Base-by-base conservation (phyloP, 2,113 vertebrate genomes). In the Pelmatolapia mariae region DNA sequence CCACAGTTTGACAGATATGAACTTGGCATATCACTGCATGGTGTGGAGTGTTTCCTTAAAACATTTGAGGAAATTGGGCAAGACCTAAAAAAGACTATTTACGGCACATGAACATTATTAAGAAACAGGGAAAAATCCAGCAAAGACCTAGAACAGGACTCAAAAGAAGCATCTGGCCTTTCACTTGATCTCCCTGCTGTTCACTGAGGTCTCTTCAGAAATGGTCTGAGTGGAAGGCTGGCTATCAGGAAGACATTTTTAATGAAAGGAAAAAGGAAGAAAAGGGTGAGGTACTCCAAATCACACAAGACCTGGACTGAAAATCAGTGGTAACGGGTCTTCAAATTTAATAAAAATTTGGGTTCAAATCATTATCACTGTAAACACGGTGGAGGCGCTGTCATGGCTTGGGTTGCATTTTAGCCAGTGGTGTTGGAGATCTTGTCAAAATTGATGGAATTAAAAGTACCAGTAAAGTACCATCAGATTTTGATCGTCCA, bases 61-160 rank as follows among this genome's bases (percentile, higher is more conserved):
- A 47, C 8, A 47, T 29, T 3, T 73, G 13, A 43, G 66, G 38
- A 73, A 45, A 73, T 45, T 73, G 40, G 15, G 2, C 22, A 73
- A 29, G 2, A 26, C 68, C 40, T 47, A 73, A 76, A 73, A 73
- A 16, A 73, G 1, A 9, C 63, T 68, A 40, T 40, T 24, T 73
- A 45, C 11, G 2, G n/a, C 0, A 0, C 22, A 47, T 47, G 1
- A 18, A 76, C n/a, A 68, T 40, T 24, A 68, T 68, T 24, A 68
- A 40, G 63, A 40, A 63, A 63, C 59, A 63, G 16, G 59, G 59
- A 19, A 68, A 71, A 71, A 71, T 71, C 36, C 36, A 24, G 63
- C 63, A 71, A 43, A 40, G 36, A 71, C 7, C 22, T 71, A 24
- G 22, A 43, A 43, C 0, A 43, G 8, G 12, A 71, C 12, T 40